Evolutionary conservation across 1,140 invertebrate genomes (phyloP).

Genomic region (Caerostris darwini): DNA sequence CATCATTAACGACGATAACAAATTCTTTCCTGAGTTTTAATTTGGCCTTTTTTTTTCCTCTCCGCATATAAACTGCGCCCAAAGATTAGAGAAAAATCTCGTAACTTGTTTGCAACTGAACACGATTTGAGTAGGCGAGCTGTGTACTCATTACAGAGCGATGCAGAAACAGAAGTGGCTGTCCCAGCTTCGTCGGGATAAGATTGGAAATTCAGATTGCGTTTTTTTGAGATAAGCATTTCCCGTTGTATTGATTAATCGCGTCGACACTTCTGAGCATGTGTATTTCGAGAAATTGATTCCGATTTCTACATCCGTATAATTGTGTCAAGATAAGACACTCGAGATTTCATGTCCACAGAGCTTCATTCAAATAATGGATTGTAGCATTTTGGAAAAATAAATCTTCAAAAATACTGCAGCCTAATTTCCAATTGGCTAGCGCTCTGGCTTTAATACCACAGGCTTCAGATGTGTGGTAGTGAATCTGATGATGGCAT

Average conservation of each 20-base stretch:
- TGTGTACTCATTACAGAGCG: not conserved
- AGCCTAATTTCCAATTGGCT: too few relatives aligned
- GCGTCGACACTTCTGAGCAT: not conserved
- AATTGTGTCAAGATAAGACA: too few relatives aligned
- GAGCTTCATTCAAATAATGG: too few relatives aligned
- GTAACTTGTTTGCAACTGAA: constrained; percentile 24
- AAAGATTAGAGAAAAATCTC: constrained; percentile 14
- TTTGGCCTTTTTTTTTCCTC: not conserved
- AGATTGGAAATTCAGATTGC: not conserved
- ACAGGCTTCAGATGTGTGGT: too few relatives aligned
- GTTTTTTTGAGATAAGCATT: not conserved
- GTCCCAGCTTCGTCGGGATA: not conserved
- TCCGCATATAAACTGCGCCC: not conserved
- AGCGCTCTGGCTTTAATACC: too few relatives aligned
- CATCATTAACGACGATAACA: not conserved
- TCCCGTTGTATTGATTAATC: not conserved
- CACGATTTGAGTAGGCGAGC: not conserved
- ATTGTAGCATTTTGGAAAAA: too few relatives aligned
- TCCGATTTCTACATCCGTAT: too few relatives aligned
- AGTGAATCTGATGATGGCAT: too few relatives aligned
- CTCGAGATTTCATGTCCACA: too few relatives aligned
- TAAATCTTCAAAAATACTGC: too few relatives aligned
- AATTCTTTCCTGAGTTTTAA: not conserved
- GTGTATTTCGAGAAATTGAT: not conserved
- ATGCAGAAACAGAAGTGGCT: constrained; percentile 2